A percentile compares a stretch with the other conserved stretches of the same genome.
These are phyloP conservation scores for Lottia scabra DNA, from an alignment of 2,888 invertebrate species.

Conservation along the genomic window DNA sequence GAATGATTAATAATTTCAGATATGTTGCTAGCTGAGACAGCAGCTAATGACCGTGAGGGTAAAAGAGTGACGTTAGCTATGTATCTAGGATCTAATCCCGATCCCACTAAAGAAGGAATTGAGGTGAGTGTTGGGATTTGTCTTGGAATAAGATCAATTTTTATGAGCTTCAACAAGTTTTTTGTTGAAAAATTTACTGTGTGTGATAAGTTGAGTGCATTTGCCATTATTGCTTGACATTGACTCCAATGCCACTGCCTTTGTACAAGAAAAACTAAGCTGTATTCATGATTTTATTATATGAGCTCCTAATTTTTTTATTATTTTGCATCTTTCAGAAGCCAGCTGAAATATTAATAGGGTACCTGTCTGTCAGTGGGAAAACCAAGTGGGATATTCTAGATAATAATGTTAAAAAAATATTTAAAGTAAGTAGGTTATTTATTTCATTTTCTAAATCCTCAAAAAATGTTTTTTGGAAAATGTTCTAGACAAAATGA, in stretches of 20 bases:
- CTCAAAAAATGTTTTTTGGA: not conserved
- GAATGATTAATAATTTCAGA: slow-evolving; percentile 40
- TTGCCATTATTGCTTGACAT: too few relatives aligned
- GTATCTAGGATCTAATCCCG: slow-evolving; percentile 77
- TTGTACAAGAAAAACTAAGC: too few relatives aligned
- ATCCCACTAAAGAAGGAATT: slow-evolving; percentile 50
- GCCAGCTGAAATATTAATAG: slow-evolving; percentile 80
- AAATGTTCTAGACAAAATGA: too few relatives aligned
- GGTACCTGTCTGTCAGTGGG: slow-evolving; percentile 89
- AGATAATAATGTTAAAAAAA: slow-evolving; percentile 89
- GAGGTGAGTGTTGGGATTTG: slow-evolving; percentile 30
- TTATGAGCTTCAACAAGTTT: too few relatives aligned
- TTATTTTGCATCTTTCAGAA: slow-evolving; percentile 42
- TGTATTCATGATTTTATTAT: too few relatives aligned
- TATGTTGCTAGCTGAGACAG: slow-evolving; percentile 63
- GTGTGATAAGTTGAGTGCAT: too few relatives aligned
- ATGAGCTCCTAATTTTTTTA: too few relatives aligned
- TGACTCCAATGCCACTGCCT: too few relatives aligned
- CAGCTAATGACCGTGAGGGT: slow-evolving; percentile 70
- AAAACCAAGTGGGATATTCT: slow-evolving; percentile 96
- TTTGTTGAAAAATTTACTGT: too few relatives aligned
- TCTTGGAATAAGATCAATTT: too few relatives aligned
- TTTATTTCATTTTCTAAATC: not conserved
- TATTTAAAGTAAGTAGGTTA: slow-evolving; percentile 81
- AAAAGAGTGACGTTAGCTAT: slow-evolving; percentile 90